Evolutionary conservation across 2,888 invertebrate genomes (phyloP).

Genomic region (Lochmaea capreae): DNA sequence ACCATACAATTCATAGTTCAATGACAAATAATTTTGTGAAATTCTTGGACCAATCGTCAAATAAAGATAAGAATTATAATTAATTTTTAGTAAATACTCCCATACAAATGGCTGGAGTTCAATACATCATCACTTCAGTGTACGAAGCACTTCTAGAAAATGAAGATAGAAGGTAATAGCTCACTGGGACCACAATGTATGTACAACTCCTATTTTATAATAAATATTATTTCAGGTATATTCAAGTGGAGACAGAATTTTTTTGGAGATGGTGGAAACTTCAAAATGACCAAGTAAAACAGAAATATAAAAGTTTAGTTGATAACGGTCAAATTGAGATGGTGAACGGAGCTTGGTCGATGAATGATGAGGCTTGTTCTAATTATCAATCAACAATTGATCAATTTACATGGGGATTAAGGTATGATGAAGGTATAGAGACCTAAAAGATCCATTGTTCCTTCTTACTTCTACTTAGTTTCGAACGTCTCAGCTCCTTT

Average conservation of each 20-base stretch:
- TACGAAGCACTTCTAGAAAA: slow-evolving; percentile 77
- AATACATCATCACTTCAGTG: slow-evolving; percentile 89
- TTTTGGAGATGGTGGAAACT: slow-evolving; percentile 86
- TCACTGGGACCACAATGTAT: not conserved
- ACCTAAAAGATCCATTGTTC: too few species aligned
- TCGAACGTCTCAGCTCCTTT: too few species aligned
- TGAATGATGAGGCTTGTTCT: slow-evolving; percentile 74
- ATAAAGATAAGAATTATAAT: too few species aligned
- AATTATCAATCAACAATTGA: slow-evolving; percentile 79
- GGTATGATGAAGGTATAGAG: slow-evolving; percentile 19
- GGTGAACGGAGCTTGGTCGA: slow-evolving; percentile 72
- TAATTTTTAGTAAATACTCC: slow-evolving; percentile 66
- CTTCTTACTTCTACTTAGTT: too few species aligned
- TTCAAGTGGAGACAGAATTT: slow-evolving; percentile 84
- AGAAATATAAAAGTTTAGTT: slow-evolving; percentile 71
- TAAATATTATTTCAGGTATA: slow-evolving; percentile 69
- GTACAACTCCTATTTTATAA: not conserved
- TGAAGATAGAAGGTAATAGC: slow-evolving; percentile 70
- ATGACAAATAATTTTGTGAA: too few species aligned
- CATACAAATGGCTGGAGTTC: slow-evolving; percentile 85
- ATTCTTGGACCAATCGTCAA: too few species aligned
- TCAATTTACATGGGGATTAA: slow-evolving; percentile 77
- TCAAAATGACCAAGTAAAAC: slow-evolving; percentile 69
- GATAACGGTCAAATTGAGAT: slow-evolving; percentile 72
- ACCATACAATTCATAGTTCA: too few species aligned